Evolutionary conservation across 2,888 invertebrate genomes (phyloP).

Genomic region (Drosophila trichaetosa): DNA sequence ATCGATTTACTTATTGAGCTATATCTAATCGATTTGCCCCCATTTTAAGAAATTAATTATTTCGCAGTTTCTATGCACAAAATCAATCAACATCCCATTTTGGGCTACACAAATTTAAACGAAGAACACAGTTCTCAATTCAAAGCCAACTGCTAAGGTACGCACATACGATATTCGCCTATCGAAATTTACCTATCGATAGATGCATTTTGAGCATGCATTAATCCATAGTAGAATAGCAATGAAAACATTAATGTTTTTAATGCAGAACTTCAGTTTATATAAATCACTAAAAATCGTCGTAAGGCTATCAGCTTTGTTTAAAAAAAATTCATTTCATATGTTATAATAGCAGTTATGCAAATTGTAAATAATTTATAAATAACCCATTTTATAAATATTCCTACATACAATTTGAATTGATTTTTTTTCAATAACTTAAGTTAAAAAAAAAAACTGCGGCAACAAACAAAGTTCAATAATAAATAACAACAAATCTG

Average conservation of each 20-base stretch:
- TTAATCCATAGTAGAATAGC: background rate
- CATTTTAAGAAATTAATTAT: background rate
- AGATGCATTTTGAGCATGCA: background rate
- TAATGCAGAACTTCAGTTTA: background rate
- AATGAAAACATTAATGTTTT: background rate
- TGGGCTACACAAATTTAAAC: no score
- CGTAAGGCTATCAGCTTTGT: background rate
- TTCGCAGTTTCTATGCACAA: background rate
- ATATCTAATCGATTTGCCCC: background rate
- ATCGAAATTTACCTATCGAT: slow-evolving; percentile 19
- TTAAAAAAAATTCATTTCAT: background rate
- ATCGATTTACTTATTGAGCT: background rate
- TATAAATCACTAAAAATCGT: background rate
- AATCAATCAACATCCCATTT: background rate
- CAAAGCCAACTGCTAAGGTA: slow-evolving; percentile 11
- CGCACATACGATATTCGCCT: background rate
- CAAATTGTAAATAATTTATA: no score
- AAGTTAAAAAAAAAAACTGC: no score
- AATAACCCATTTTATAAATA: no score
- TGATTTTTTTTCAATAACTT: no score
- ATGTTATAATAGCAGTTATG: no score
- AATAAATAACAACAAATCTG: no score
- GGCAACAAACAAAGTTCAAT: no score
- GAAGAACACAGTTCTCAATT: background rate
- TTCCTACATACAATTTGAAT: no score